These are phyloP conservation scores for Delia radicum DNA, from an alignment of 1,140 invertebrate species.

Conservation along the genomic window DNA sequence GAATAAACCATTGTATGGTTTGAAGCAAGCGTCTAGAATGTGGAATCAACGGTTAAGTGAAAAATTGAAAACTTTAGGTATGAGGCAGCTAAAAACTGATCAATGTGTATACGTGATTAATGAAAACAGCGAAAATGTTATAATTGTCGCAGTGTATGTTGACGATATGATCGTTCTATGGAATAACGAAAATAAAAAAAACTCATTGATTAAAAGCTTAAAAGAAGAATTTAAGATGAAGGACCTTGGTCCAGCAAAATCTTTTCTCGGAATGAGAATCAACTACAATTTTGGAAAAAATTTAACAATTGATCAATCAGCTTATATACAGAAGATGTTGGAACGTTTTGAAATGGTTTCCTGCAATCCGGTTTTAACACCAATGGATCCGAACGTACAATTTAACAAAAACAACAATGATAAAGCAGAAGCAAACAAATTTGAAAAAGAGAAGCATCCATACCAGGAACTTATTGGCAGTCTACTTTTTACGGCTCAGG, in stretches of 20 bases:
- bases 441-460: too few relatives aligned
- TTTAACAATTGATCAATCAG: constrained; percentile 42
- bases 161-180: constrained; percentile 51
- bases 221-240: constrained; percentile 26
- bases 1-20: constrained; percentile 51
- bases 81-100: constrained; percentile 50
- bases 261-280: constrained; percentile 16
- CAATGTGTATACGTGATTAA: constrained; percentile 28
- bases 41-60: constrained; percentile 40
- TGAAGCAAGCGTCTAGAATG: constrained; percentile 48
- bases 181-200: constrained; percentile 30
- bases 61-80: constrained; percentile 6
- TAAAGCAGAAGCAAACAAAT: too few relatives aligned
- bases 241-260: constrained; percentile 22
- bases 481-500: constrained; percentile 46
- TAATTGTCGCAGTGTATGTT: constrained; percentile 49
- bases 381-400: constrained; percentile 34
- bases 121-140: constrained; percentile 31
- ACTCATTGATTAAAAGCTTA: constrained; percentile 3
- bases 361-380: constrained; percentile 37
- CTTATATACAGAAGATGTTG: constrained; percentile 22
- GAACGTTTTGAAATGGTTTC: constrained; percentile 44
- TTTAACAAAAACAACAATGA: too few relatives aligned
- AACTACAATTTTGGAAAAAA: too few relatives aligned
- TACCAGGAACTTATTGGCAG: constrained; percentile 42